phyloP scores from a whole-genome alignment of 2,797 vertebrate genomes.

The Karalla daura region DNA sequence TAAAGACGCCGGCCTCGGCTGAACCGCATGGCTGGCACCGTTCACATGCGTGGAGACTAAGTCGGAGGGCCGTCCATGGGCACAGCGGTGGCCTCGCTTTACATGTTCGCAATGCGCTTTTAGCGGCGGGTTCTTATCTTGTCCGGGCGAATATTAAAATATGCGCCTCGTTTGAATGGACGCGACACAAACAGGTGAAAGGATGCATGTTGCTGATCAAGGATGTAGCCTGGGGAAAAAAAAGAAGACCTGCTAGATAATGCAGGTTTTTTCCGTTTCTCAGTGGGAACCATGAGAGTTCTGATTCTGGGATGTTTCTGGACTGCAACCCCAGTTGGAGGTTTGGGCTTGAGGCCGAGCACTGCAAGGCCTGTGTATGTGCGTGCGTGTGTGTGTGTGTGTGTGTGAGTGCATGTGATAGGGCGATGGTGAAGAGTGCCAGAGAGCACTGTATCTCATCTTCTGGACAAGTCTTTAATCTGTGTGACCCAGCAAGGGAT shows the following conservation, averaged over 20 bases:
- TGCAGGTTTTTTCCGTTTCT: conserved; percentile 1
- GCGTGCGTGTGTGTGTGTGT: conserved; percentile 21
- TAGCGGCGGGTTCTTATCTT: no score
- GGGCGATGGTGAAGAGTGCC: conserved; percentile 58
- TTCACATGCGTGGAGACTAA: no score
- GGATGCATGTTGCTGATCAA: no score
- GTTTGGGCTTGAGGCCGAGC: conserved; percentile 18
- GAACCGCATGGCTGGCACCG: background rate
- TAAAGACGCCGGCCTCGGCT: background rate
- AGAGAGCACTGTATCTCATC: conserved; percentile 76
- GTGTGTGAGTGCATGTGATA: conserved; percentile 34
- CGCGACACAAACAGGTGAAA: no score
- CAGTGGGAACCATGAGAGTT: conserved; percentile 9
- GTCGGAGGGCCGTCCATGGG: no score
- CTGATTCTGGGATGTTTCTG: conserved; percentile 7
- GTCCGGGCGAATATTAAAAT: no score
- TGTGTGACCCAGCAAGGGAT: conserved; percentile 77
- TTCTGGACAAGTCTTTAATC: conserved; percentile 80
- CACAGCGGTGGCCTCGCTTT: no score
- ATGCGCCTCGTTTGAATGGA: no score
- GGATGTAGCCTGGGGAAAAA: no score
- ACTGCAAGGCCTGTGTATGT: conserved; percentile 18
- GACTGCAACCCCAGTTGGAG: conserved; percentile 8
- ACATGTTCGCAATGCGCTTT: no score
- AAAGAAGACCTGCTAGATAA: no score